phyloP scores from a whole-genome alignment of 2,888 invertebrate species.

The Alentia gelatinosa region DNA sequence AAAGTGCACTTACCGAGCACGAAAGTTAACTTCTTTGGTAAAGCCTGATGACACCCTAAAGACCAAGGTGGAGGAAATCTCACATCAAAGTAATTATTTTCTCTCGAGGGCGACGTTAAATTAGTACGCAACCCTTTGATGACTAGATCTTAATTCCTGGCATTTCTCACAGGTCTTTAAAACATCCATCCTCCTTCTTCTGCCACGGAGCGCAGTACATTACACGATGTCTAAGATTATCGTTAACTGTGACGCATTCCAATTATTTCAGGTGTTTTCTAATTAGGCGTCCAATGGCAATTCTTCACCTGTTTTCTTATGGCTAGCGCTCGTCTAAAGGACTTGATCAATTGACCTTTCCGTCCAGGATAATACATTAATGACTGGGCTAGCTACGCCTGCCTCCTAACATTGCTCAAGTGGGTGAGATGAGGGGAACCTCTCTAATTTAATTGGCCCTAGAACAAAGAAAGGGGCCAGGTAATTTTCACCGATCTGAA shows the following conservation, averaged over 20 bases:
- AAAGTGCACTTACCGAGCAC: not conserved
- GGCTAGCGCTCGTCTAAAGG: not conserved
- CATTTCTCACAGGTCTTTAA: not conserved
- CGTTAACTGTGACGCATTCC: slow-evolving; percentile 17
- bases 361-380: slow-evolving; percentile 4
- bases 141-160: not conserved
- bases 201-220: not conserved
- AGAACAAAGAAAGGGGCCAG: not conserved
- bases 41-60: not conserved
- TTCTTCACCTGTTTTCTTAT: slow-evolving; percentile 1
- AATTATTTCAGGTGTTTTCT: slow-evolving; percentile 24
- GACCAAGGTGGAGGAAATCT: not conserved
- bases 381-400: not conserved
- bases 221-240: not conserved
- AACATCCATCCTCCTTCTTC: not conserved
- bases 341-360: slow-evolving; percentile 28
- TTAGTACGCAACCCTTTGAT: not conserved
- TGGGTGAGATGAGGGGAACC: not conserved
- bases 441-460: not conserved
- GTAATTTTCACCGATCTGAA: not conserved
- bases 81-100: not conserved
- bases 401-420: not conserved
- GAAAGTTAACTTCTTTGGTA: not conserved
- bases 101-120: not conserved
- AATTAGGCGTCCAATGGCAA: not conserved